Base-by-base conservation (phyloP, 2,888 invertebrate species). In the Polia nebulosa region DNA sequence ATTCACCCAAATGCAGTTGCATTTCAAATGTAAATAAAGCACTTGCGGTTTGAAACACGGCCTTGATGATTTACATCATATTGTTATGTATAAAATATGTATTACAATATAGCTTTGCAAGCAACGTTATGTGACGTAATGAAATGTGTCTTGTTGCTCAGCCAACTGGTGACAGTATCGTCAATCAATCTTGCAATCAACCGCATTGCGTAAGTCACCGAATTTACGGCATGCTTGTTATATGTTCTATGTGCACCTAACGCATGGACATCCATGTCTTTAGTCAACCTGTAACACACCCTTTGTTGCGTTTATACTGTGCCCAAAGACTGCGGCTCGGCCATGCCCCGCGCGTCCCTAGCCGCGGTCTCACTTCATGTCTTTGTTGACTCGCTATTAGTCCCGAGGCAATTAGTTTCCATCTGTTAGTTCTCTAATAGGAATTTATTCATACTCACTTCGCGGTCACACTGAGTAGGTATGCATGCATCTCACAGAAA, bases 161-260 rank as follows among this genome's bases (percentile, higher is more conserved):
- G 98, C 97, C 98, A 98, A 97, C 98, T 98, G 97, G 98, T 97
- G 97, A 98, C 98, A 96, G 97, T 98, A 96, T 98, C 98, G 94
- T 97, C 98, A 96, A 98, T 98, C 97, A 98, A 98, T 97, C 97
- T 98, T 96, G 97, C 98, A 96, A 97, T 98, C 97, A 98, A 98
- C 97, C 97, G 98, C 96, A 98, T 98, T 96, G 98, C 98, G 98
- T 98, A 98, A 98, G 98, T 98, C 96, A 91, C 92, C 89, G 90
- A 86, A 85, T 83, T 85, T 88, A 89, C 87, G 89, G 92, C 92
- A 91, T 92, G 93, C 92, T 92, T 92, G 77, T 83, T 81, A 85
- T 86, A 87, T 87, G 88, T 90, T 92, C 82, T 90, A 89, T 91
- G 91, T 92, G 91, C 92, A 92, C 92, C 81, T 88, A 85, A 88